phyloP scores from a whole-genome alignment of 2,888 invertebrate genomes.

The Argyresthia goedartella region DNA sequence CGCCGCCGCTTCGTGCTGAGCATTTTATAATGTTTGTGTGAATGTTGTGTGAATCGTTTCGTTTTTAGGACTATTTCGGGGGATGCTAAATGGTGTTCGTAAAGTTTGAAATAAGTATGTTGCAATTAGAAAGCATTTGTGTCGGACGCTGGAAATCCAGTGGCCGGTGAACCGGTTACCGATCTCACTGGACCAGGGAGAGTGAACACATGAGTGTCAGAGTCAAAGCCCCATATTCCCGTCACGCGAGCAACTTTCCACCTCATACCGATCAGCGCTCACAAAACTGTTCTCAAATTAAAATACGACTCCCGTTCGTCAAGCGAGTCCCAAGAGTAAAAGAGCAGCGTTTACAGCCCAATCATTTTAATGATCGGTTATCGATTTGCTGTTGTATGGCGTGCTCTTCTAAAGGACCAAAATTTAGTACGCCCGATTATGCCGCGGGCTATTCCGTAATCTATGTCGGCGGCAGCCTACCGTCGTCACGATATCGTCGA shows the following conservation, averaged over 20 bases:
- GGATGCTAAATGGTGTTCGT: no score
- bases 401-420: slow-evolving; percentile 60
- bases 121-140: no score
- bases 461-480: slow-evolving; percentile 43
- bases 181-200: no score
- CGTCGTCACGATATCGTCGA: slow-evolving; percentile 62
- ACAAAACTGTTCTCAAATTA: slow-evolving; percentile 23
- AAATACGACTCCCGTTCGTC: slow-evolving; percentile 60
- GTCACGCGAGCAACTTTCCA: neutral
- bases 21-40: slow-evolving; percentile 15
- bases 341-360: slow-evolving; percentile 56
- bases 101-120: no score
- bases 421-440: slow-evolving; percentile 56
- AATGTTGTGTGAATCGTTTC: slow-evolving; percentile 10
- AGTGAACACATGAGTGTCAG: no score
- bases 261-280: neutral
- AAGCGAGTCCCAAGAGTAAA: slow-evolving; percentile 44
- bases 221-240: neutral
- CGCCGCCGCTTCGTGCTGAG: no score
- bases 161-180: no score
- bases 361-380: slow-evolving; percentile 68
- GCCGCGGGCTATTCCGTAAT: slow-evolving; percentile 53
- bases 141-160: no score
- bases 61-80: neutral
- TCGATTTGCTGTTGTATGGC: slow-evolving; percentile 57